These are phyloP conservation scores for Baronia brevicornis DNA, from an alignment of 2,888 invertebrate species.

Conservation along the genomic window DNA sequence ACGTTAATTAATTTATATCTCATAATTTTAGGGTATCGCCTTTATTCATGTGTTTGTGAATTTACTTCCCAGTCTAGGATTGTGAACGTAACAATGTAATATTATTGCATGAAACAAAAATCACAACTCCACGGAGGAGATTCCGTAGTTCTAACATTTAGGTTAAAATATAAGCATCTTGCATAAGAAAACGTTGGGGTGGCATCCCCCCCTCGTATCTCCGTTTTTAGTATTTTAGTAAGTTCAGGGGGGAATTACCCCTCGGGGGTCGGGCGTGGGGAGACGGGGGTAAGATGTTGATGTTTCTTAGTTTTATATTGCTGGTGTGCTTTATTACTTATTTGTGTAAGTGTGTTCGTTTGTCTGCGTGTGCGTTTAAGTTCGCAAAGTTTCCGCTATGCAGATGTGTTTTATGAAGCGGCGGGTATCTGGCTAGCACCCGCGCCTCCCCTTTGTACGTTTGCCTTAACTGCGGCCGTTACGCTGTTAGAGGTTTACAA, in stretches of 20 bases:
- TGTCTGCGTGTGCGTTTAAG: constrained; percentile 35
- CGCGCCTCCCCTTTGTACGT: constrained; percentile 26
- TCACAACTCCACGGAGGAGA: constrained; percentile 27
- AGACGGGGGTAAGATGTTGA: constrained; percentile 66
- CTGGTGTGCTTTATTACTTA: constrained; percentile 73
- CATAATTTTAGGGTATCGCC: too few relatives aligned
- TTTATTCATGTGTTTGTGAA: too few relatives aligned
- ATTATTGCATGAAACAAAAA: constrained; percentile 20
- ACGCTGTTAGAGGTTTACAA: constrained; percentile 26
- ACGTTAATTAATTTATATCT: too few relatives aligned
- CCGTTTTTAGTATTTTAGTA: constrained; percentile 77
- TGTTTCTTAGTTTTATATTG: constrained; percentile 77
- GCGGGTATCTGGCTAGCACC: constrained; percentile 22
- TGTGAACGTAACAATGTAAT: too few relatives aligned
- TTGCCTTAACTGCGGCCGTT: constrained; percentile 27
- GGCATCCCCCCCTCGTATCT: constrained; percentile 60
- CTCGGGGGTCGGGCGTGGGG: constrained; percentile 34
- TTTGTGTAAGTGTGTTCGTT: constrained; percentile 61
- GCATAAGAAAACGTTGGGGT: constrained; percentile 71
- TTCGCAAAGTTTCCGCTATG: constrained; percentile 33
- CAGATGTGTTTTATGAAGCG: constrained; percentile 54
- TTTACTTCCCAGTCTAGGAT: too few relatives aligned
- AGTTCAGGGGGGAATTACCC: constrained; percentile 72
- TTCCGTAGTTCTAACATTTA: constrained; percentile 51
- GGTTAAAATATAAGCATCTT: constrained; percentile 75